A percentile compares a stretch with the other conserved stretches of the same genome.
Conservation (phyloP, 2,888 invertebrate species). For the Glyphotaelius pellucidus region DNA sequence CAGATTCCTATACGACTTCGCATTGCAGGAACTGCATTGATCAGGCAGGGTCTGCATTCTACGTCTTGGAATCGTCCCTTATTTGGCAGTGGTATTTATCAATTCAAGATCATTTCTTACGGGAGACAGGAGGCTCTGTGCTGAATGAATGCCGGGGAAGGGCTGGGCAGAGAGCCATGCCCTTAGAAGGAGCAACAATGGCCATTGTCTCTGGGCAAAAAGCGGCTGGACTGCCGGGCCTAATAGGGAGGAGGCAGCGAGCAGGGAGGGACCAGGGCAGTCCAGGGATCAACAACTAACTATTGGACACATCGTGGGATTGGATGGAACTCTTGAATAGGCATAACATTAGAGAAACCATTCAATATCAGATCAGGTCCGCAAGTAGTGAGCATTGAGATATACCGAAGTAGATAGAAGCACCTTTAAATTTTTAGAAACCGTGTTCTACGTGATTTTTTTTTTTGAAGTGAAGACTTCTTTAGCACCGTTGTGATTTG, state of each 20-base stretch:
- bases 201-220: conserved; percentile 54
- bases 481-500: no score
- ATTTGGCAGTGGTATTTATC: conserved; percentile 36
- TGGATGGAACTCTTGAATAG: background rate
- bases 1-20: background rate
- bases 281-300: background rate
- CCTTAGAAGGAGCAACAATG: conserved; percentile 59
- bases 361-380: background rate
- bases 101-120: conserved; percentile 37
- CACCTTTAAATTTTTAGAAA: background rate
- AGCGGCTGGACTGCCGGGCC: background rate
- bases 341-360: background rate
- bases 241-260: background rate
- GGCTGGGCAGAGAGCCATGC: conserved; percentile 29
- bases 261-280: background rate
- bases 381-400: no score
- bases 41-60: background rate
- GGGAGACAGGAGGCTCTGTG: conserved; percentile 2
- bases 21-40: background rate
- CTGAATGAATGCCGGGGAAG: conserved; percentile 45
- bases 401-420: background rate
- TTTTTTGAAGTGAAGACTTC: no score
- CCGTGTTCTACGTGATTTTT: background rate
- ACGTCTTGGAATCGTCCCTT: conserved; percentile 1
- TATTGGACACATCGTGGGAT: background rate